Evolutionary conservation across 1,140 invertebrate genomes (phyloP).

Genomic region (Halictus rubicundus): DNA sequence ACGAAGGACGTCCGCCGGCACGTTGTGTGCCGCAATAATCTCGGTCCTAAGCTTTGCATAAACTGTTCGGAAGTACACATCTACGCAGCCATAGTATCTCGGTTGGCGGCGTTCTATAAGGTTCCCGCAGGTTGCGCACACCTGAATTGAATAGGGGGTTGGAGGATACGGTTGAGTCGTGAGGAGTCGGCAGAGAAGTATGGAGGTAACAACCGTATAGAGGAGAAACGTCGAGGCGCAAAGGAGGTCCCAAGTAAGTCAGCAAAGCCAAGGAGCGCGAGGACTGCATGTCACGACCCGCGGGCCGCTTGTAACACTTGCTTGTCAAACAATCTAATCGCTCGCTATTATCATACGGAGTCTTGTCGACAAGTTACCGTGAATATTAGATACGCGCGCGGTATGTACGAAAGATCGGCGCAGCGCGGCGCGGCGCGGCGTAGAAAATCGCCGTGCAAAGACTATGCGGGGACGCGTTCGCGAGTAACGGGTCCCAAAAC

Average conservation of each 20-base stretch:
- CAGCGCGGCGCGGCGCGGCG: too few species aligned
- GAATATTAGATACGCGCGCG: constrained; percentile 22
- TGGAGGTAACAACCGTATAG: constrained; percentile 14
- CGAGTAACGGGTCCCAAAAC: constrained; percentile 28
- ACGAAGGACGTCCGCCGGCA: neutral
- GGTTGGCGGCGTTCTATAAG: neutral
- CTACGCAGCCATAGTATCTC: neutral
- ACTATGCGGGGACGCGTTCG: neutral
- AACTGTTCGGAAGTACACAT: neutral
- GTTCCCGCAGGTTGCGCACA: neutral
- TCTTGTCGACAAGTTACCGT: constrained; percentile 20
- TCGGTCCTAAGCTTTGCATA: neutral
- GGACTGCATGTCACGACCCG: constrained; percentile 23
- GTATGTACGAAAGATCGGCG: neutral
- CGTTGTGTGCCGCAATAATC: neutral
- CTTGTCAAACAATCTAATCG: constrained; percentile 48
- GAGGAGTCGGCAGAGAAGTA: neutral
- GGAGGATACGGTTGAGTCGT: neutral
- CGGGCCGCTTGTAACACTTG: constrained; percentile 27
- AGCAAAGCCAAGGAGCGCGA: constrained; percentile 18
- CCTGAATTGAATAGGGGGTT: neutral
- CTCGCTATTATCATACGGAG: constrained; percentile 27
- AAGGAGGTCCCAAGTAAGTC: constrained; percentile 26
- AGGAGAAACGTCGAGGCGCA: constrained; percentile 5
- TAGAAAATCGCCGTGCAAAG: constrained; percentile 26